phyloP scores from a whole-genome alignment of 1,140 invertebrate genomes.

The Drosophila albomicans region DNA sequence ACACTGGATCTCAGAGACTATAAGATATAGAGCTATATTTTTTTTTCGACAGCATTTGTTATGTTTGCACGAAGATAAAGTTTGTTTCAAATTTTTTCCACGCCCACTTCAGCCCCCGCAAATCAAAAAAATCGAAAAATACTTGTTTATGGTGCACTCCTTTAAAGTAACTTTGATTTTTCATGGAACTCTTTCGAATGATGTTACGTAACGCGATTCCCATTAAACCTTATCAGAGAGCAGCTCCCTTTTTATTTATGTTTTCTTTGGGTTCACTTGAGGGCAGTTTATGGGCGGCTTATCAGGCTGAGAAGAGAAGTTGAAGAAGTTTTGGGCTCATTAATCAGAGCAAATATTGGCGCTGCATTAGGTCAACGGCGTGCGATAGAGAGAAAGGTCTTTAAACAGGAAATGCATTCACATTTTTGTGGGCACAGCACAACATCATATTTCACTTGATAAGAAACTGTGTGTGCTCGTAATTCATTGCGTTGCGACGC shows the following conservation, averaged over 20 bases:
- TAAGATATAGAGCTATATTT: too few relatives aligned
- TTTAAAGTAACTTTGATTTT: slow-evolving; percentile 18
- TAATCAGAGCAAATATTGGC: slow-evolving; percentile 68
- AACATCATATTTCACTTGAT: slow-evolving; percentile 45
- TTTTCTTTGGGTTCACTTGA: slow-evolving; percentile 30
- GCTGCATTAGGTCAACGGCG: slow-evolving; percentile 67
- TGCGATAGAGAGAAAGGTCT: slow-evolving; percentile 53
- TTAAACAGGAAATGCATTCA: slow-evolving; percentile 61
- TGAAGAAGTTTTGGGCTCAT: background rate
- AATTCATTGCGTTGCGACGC: slow-evolving; percentile 6
- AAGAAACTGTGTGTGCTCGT: slow-evolving; percentile 30
- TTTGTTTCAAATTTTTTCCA: too few relatives aligned
- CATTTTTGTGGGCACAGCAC: slow-evolving; percentile 25
- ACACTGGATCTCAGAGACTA: too few relatives aligned
- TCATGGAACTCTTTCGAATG: slow-evolving; percentile 2
- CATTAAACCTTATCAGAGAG: slow-evolving; percentile 2
- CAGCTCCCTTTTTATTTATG: slow-evolving; percentile 1
- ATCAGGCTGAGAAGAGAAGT: slow-evolving; percentile 30
- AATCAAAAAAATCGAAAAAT: too few relatives aligned
- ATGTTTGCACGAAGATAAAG: too few relatives aligned
- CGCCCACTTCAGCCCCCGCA: too few relatives aligned
- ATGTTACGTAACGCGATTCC: background rate
- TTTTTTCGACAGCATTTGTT: too few relatives aligned
- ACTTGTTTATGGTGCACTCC: background rate
- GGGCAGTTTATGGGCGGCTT: slow-evolving; percentile 46